A percentile compares a stretch with the other conserved stretches of the same genome.
phyloP scores from a whole-genome alignment of 2,113 vertebrate species.

The Tachuris rubrigastra region DNA sequence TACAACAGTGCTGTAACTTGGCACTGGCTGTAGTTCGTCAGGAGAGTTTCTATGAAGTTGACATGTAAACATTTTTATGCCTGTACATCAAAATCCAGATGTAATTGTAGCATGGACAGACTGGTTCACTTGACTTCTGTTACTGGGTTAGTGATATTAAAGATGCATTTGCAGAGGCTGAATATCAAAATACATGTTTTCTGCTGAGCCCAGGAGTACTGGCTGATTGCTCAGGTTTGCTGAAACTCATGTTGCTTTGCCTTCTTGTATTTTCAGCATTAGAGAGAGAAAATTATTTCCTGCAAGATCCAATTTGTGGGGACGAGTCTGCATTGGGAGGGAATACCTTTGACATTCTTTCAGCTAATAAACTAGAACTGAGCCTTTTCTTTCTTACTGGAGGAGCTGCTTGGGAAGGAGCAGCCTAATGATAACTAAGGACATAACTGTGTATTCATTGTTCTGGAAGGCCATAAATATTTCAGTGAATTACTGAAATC shows the following conservation, averaged over 20 bases:
- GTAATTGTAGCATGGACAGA: neutral
- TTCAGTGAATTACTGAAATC: constrained; percentile 26
- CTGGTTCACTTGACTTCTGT: neutral
- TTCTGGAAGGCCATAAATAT: constrained; percentile 31
- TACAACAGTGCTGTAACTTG: neutral
- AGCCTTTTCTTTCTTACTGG: neutral
- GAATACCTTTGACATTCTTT: neutral
- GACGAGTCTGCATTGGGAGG: neutral
- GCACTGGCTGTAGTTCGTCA: neutral
- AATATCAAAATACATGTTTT: neutral
- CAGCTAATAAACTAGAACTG: neutral
- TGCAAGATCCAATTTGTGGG: neutral
- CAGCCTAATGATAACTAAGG: neutral
- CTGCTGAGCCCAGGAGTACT: neutral
- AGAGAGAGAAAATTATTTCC: neutral
- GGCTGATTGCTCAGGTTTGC: neutral
- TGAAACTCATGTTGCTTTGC: neutral
- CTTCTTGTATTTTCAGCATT: neutral
- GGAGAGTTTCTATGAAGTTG: neutral
- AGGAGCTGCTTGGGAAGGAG: neutral
- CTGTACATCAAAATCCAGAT: neutral
- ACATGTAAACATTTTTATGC: neutral
- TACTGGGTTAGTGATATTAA: neutral
- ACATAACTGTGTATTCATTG: neutral
- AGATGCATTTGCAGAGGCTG: neutral